Conservation (phyloP, 2,797 vertebrate species). For the Labroides dimidiatus region DNA sequence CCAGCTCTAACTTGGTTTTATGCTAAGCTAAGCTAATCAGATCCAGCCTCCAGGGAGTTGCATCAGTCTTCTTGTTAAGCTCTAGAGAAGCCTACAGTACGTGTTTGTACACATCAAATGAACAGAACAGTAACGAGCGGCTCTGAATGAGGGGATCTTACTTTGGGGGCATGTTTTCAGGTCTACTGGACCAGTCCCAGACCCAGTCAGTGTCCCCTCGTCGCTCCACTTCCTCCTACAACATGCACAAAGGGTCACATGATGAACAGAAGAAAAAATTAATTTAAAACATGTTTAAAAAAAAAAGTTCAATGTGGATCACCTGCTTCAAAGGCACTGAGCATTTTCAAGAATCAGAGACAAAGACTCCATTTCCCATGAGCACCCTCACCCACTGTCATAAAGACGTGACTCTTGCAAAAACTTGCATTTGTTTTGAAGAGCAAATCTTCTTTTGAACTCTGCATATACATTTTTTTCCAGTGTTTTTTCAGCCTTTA, state of each 20-base stretch:
- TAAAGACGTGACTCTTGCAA: too few relatives aligned
- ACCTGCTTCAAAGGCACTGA: too few relatives aligned
- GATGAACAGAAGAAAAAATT: too few relatives aligned
- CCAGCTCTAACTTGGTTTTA: conserved; percentile 1
- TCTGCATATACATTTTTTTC: too few relatives aligned
- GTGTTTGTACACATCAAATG: background rate
- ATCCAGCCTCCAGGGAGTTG: background rate
- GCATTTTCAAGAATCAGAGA: too few relatives aligned
- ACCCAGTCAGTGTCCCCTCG: conserved; percentile 80
- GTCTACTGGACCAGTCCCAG: conserved; percentile 86
- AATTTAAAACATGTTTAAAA: too few relatives aligned
- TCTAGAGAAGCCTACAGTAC: background rate
- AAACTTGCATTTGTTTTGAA: too few relatives aligned
- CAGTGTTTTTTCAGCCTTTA: too few relatives aligned
- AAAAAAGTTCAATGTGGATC: too few relatives aligned
- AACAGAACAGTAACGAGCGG: background rate
- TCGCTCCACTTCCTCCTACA: conserved; percentile 79
- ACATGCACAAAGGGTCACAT: background rate
- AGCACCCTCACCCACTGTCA: too few relatives aligned
- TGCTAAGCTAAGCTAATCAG: conserved; percentile 22
- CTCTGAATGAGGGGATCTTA: conserved; percentile 54
- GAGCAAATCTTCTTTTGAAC: too few relatives aligned
- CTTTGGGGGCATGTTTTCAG: conserved; percentile 84
- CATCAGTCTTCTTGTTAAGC: background rate
- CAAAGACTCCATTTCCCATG: too few relatives aligned